Evolutionary conservation across 1,140 invertebrate species (phyloP), one percentile per base, ranked within the genome.

Genomic region (Drosophila sulfurigaster): DNA sequence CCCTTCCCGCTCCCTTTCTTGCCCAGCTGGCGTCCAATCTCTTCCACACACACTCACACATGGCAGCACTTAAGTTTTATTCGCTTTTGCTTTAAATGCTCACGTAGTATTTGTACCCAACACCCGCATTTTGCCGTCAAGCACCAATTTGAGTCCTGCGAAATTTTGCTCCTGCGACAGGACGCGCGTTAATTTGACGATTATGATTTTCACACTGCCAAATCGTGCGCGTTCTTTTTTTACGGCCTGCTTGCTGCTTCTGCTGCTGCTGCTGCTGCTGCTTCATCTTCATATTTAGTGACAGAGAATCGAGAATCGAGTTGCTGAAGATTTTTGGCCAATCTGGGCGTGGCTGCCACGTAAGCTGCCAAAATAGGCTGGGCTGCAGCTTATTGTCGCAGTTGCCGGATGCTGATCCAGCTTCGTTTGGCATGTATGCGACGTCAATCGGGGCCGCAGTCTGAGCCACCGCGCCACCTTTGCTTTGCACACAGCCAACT

Each of bases 51-150:
- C 10, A 5, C 30, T 0, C 43, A n/a, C 43, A 41, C n/a, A 38
- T 41, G 35, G 59, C n/a, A 43, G 70, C 80, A 88, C 85, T 88
- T 78, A 89, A 89, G 81, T 88, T 89, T 89, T 88, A 88, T 88
- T 89, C 57, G 58, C 64, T 59, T 63, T 74, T 59, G 83, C 80
- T 78, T 87, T 83, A 87, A 88, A 88, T 80, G 83, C 77, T 83
- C 82, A 88, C 82, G 82, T 87, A 65, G 77, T 88, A 71, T 82
- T 87, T 64, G 66, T 57, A 51, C 8, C 52, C 59, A 54, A 41
- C 46, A 13, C n/a, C 11, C 52, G 54, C 59, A 35, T 43, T 54
- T 67, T 51, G 48, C 60, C 66, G 66, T 60, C 78, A 85, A 59
- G 78, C 82, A 56, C 43, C 80, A 56, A 78, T 89, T 83, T 80